Percentiles rank a stretch among this genome's conserved stretches.
Evolutionary conservation across 2,888 invertebrate genomes (phyloP).

Genomic region (Pandemis heparana): DNA sequence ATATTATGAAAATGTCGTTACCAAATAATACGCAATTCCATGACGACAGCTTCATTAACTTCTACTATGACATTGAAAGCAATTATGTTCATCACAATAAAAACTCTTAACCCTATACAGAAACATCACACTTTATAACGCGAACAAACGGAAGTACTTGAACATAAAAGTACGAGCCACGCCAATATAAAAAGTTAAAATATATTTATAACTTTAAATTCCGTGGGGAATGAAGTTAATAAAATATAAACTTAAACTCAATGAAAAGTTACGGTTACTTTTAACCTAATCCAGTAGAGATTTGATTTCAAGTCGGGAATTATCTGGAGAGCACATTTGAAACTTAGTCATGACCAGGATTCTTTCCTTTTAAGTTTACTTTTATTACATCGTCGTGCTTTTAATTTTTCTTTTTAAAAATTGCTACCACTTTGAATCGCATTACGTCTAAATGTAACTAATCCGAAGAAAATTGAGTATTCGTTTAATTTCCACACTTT

Average conservation of each 20-base stretch:
- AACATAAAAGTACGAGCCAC: background rate
- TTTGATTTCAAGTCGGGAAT: background rate
- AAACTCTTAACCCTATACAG: background rate
- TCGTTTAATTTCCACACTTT: background rate
- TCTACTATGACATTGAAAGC: slow-evolving; percentile 1
- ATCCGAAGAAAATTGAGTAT: background rate
- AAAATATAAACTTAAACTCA: slow-evolving; percentile 1
- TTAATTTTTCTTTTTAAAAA: no score
- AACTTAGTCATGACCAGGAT: background rate
- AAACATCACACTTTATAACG: background rate
- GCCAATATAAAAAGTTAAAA: background rate
- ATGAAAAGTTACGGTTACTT: background rate
- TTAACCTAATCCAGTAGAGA: background rate
- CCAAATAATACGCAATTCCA: background rate
- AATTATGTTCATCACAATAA: slow-evolving; percentile 4
- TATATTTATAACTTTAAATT: background rate
- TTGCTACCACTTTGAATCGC: background rate
- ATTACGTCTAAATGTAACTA: background rate
- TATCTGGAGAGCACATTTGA: background rate
- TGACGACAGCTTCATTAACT: background rate
- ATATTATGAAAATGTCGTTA: background rate
- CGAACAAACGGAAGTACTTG: background rate
- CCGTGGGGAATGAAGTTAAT: background rate
- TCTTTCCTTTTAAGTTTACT: no score
- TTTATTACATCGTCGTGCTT: no score